Conservation (phyloP, 2,113 vertebrate species). For the Sitta europaea region DNA sequence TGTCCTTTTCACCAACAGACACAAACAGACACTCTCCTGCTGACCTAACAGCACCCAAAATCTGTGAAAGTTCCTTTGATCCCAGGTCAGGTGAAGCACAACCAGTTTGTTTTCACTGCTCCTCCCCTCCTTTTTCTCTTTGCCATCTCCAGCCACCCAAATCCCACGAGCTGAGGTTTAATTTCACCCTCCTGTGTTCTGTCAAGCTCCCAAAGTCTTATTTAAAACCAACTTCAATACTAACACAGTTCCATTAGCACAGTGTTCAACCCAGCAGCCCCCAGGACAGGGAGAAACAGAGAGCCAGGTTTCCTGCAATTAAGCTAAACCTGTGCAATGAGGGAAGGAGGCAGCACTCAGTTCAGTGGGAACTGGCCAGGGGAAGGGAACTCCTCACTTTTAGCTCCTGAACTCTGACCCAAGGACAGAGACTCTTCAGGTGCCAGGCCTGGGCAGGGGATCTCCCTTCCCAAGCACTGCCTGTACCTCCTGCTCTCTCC, state of each 20-base stretch:
- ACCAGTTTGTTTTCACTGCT: not conserved
- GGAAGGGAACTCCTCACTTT: not conserved
- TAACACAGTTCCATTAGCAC: not conserved
- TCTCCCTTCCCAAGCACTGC: not conserved
- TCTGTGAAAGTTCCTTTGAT: not conserved
- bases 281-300: not conserved
- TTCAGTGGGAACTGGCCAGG: not conserved
- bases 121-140: not conserved
- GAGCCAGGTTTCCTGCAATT: slow-evolving; percentile 18
- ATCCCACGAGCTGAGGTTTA: not conserved
- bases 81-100: not conserved
- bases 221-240: not conserved
- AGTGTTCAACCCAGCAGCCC: not conserved
- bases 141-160: not conserved
- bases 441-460: not conserved
- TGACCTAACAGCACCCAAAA: not conserved
- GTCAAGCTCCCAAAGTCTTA: not conserved
- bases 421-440: not conserved
- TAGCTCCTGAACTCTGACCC: not conserved
- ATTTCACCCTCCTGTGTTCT: not conserved
- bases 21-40: not conserved
- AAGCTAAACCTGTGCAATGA: not conserved
- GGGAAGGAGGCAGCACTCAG: not conserved
- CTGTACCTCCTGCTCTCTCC: slow-evolving; percentile 38
- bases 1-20: not conserved